Evolutionary conservation across 2,888 invertebrate species (phyloP), one percentile per base, ranked within the genome.

Genomic region (Julus scandinavius): DNA sequence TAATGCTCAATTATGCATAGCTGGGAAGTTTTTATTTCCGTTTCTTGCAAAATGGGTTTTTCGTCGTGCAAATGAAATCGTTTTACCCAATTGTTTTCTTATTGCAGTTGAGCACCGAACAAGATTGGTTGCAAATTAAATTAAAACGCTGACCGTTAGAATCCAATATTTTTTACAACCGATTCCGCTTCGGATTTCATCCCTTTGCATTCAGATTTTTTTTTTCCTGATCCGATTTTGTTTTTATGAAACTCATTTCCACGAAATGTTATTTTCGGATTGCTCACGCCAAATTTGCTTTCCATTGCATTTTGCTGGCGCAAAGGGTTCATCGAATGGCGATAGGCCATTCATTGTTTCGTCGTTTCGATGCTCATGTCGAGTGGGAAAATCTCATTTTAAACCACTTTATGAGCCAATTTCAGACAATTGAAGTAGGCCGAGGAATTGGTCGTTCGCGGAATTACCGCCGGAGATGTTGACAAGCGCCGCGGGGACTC

Each of bases 331-430:
- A 80, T 80, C 15, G 80, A 38, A 80, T 80, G 80, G 80, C 80
- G 80, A 80, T 80, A 40, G 80, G 13, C 80, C 80, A 80, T 80
- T 80, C 29, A 80, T 80, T 80, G 80, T 80, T 80, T 80, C 80
- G 80, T 80, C 80, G 72, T 72, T 72, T 72, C 72, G 29, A 72
- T 72, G 72, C 29, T 72, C 72, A 38, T 38, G 80, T 80, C 80
- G 80, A 38, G 13, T 11, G 80, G 15, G 80, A 80, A 80, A 80
- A 80, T 80, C 80, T 80, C 80, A 80, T 80, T 80, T 80, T 80
- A 38, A 80, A 80, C 80, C 80, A 80, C 80, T 80, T 80, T 80
- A 80, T 29, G 80, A 80, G 80, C 80, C 80, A 80, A 80, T 80
- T 80, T 80, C 80, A 6, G 15, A 80, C 80, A 80, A 80, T 80